Base-by-base conservation (phyloP, 2,888 invertebrate species). In the Cybosia mesomella region DNA sequence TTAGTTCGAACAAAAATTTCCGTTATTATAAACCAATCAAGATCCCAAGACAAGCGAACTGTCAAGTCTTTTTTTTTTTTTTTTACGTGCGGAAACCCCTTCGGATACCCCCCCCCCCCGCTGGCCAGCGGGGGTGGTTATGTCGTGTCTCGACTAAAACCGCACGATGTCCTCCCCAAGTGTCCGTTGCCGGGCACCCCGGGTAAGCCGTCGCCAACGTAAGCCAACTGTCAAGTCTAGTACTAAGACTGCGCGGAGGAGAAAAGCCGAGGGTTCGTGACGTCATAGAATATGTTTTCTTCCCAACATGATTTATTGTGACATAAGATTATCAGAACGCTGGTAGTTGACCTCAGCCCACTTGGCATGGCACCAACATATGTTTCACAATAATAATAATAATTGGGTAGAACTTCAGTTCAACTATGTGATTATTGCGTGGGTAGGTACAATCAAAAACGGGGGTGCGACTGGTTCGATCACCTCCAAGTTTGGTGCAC, bases 281-380 rank as follows among this genome's bases (percentile, higher is more conserved):
- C 55, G 64, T 65, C 43, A 57, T 57, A 28, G 24, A 18, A 22
- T 34, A 68, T 59, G 55, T 57, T 69, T 58, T 63, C 39, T 66
- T 57, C 58, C 55, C 57, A 39, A 43, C n/a, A 57, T 66, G 70
- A 70, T 63, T 55, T 58, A 70, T 54, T n/a, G 53, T 39, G n/a
- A 55, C 62, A 32, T 64, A 55, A 64, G 36, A 15, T 24, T 66
- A 58, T 58, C 58, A 34, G 65, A 55, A 69, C 66, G 65, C 49
- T 65, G 28, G 36, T 54, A 39, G 55, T 34, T 28, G 55, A 66
- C 70, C 66, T 66, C 66, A 66, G 63, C 66, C 63, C 54, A 66
- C 63, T 70, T 70, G 70, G 70, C 70, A 21, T n/a, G 22, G 11
- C 28, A 59, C 63, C 70, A 70, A 62, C 9, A 39, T 63, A 39